Base-by-base conservation (phyloP, 2,113 vertebrate genomes). In the Argyrosomus japonicus region DNA sequence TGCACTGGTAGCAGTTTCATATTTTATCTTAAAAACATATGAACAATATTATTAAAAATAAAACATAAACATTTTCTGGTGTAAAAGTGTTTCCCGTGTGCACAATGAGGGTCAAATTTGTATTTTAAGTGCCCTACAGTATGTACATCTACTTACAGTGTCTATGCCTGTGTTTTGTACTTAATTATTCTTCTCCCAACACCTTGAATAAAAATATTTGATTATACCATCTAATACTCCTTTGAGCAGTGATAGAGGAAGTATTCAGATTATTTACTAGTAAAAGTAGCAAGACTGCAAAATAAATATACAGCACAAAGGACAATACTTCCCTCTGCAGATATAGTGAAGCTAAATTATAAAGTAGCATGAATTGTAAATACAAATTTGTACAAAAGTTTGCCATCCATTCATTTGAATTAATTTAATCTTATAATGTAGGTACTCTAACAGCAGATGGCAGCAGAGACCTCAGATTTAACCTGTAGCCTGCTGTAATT, bases 401-500 rank as follows among this genome's bases (percentile, higher is more conserved):
- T 40, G 7, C 36, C 36, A 40, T 40, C 36, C 36, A 9, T 40
- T 40, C 36, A 40, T 40, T 40, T 40, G 8, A 40, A 40, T 40
- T 0, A 40, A 40, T 40, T 9, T 40, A 40, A 40, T 40, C 7
- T 40, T 40, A 40, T 40, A 40, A 40, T 9, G 36, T 40, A 40
- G 36, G 36, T 40, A 40, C 36, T 40, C 36, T 40, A 50, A 47
- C 92, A 92, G 88, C 80, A 93, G 93, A 56, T 91, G 93, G 91
- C 92, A 92, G 89, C 88, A 92, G 23, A 87, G 64, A 56, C 86
- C 79, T 75, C 18, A 58, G 29, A 43, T 82, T 76, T 19, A 60
- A 53, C 4, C 7, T 14, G 1, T 13, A 19, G 48, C 23, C 50
- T 62, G 27, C 36, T 23, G 7, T 45, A 36, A 53, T 29, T 29